Evolutionary conservation across 2,888 invertebrate species (phyloP).

Genomic region (Xestoiulus laeticollis): DNA sequence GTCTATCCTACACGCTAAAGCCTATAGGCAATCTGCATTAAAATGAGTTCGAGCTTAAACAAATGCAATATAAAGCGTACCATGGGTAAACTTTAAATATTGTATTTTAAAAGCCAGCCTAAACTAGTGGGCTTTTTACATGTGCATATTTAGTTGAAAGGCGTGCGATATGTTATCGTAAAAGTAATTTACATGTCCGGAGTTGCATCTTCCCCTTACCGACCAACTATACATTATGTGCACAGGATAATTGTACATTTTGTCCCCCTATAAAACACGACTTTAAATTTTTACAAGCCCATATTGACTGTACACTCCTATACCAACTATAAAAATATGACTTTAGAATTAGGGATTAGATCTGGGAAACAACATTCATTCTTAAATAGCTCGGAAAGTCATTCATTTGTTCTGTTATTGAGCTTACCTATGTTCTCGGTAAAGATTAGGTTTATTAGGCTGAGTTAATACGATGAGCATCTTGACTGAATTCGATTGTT

Average conservation of each 20-base stretch:
- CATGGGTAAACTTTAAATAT: neutral
- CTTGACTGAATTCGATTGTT: neutral
- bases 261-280: neutral
- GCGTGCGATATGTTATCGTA: constrained; percentile 37
- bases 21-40: constrained; percentile 6
- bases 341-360: neutral
- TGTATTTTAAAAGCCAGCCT: neutral
- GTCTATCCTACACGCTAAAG: neutral
- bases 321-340: neutral
- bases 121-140: neutral
- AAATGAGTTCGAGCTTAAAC: neutral
- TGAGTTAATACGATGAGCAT: neutral
- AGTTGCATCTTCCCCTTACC: neutral
- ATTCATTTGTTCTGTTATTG: neutral
- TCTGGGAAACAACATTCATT: neutral
- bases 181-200: neutral
- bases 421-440: neutral
- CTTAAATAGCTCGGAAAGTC: neutral
- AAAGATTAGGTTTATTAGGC: neutral
- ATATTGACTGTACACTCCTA: neutral
- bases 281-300: constrained; percentile 14
- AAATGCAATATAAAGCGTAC: neutral
- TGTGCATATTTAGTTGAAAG: constrained; percentile 34
- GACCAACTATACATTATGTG: neutral
- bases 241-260: neutral